A percentile compares a stretch with the other conserved stretches of the same genome.
Evolutionary conservation across 2,888 invertebrate genomes (phyloP).

Genomic region (Schizaphis graminum): DNA sequence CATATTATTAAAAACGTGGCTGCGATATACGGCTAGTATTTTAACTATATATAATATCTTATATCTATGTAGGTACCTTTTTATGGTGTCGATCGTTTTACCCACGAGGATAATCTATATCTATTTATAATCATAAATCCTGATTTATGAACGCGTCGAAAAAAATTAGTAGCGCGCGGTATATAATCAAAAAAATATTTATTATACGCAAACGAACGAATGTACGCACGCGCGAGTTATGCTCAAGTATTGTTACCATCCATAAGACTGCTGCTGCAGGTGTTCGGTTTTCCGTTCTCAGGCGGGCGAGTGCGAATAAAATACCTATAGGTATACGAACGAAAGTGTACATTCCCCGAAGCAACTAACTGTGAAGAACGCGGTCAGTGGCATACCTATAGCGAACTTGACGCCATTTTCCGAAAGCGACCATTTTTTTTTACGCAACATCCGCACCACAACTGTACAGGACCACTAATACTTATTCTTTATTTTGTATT

Average conservation of each 20-base stretch:
- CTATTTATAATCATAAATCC: constrained; percentile 10
- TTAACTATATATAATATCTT: not conserved
- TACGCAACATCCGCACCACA: not conserved
- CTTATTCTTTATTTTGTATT: not conserved
- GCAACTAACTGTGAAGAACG: not conserved
- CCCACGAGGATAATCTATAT: constrained; percentile 39
- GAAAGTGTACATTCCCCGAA: not conserved
- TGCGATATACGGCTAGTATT: not conserved
- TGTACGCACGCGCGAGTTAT: not conserved
- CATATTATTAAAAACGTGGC: constrained; percentile 39
- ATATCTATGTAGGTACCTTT: not conserved
- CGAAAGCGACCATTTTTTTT: not conserved
- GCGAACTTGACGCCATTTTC: not conserved
- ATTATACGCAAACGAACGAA: constrained; percentile 19
- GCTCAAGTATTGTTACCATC: not conserved
- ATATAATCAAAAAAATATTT: constrained; percentile 57
- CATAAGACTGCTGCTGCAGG: not conserved
- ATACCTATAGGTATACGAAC: not conserved
- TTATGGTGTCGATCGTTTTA: constrained; percentile 22
- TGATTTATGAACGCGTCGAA: constrained; percentile 45
- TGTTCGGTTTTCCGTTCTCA: not conserved
- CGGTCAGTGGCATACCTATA: not conserved
- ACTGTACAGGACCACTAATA: not conserved
- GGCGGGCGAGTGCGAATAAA: not conserved
- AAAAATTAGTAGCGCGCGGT: constrained; percentile 41